Conservation (phyloP, 2,888 invertebrate genomes). For the Dendrolimus houi region DNA sequence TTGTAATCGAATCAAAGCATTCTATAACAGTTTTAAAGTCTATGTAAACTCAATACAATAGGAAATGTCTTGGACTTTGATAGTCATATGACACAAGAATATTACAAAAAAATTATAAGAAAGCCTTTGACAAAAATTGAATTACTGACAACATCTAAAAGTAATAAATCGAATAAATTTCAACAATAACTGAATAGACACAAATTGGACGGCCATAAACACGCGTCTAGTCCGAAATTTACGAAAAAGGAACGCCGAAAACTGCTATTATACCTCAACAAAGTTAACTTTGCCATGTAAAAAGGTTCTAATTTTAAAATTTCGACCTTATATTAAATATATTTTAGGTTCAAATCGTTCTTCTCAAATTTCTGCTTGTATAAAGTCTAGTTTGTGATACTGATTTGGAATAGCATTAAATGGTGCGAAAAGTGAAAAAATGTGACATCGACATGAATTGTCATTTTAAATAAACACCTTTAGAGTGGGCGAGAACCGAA, state of each 20-base stretch:
- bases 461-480: constrained; percentile 74
- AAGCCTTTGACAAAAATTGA: background rate
- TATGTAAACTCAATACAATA: no score
- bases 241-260: constrained; percentile 34
- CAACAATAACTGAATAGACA: constrained; percentile 45
- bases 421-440: constrained; percentile 69
- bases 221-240: constrained; percentile 42
- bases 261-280: constrained; percentile 17
- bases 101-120: background rate
- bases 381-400: constrained; percentile 20
- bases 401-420: constrained; percentile 65
- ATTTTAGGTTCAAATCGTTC: no score
- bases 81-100: background rate
- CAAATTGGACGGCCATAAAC: constrained; percentile 65
- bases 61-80: background rate
- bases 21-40: no score
- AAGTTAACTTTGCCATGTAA: constrained; percentile 5
- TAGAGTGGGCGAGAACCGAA: constrained; percentile 71
- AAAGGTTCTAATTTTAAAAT: constrained; percentile 10
- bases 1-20: no score
- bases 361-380: no score
- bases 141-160: constrained; percentile 18
- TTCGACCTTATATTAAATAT: background rate
- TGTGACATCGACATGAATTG: constrained; percentile 58
- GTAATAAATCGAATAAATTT: constrained; percentile 28